Base-by-base conservation (phyloP, 2,113 vertebrate genomes). In the Myiopsitta monachus region DNA sequence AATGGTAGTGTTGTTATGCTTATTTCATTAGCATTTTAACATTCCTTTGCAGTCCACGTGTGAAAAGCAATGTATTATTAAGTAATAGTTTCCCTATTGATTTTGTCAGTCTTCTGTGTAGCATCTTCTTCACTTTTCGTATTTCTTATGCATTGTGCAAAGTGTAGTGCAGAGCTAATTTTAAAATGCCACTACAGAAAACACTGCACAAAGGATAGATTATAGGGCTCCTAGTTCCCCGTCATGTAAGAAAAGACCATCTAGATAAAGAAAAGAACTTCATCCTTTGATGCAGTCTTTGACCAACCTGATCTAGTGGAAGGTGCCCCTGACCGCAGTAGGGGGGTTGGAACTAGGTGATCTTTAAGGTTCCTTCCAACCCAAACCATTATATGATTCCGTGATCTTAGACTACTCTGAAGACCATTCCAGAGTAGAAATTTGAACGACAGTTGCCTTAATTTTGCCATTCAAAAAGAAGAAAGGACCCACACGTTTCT, bases 121-220 rank as follows among this genome's bases (percentile, higher is more conserved):
- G n/a, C 75, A 21, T 26, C n/a, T 57, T 70, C n/a, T 46, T 75
- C 1, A 0, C 67, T 4, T 1, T 46, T 90, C 52, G 0, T 59
- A 33, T 72, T 85, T 79, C 31, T 86, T 43, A 10, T 19, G 18
- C 8, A 0, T 44, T 27, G 33, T 59, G 41, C 26, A 38, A 38
- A 67, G n/a, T 4, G 15, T 22, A 76, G 41, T 30, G 36, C 43
- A 52, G 72, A 67, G 39, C 38, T 92, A 70, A 15, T 61, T 92
- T 89, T 21, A n/a, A 90, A 83, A 55, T 41, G 18, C 19, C 83
- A 19, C 57, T 83, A 3, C 23, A 59, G 44, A 52, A 85, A 83
- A 51, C 27, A 8, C 9, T 14, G 41, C 31, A 54, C 28, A 85
- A 52, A 85, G 41, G 27, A 15, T 31, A 54, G 55, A 38, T 62